Base-by-base conservation (phyloP, 2,888 invertebrate species). In the Mythimna lalbum region DNA sequence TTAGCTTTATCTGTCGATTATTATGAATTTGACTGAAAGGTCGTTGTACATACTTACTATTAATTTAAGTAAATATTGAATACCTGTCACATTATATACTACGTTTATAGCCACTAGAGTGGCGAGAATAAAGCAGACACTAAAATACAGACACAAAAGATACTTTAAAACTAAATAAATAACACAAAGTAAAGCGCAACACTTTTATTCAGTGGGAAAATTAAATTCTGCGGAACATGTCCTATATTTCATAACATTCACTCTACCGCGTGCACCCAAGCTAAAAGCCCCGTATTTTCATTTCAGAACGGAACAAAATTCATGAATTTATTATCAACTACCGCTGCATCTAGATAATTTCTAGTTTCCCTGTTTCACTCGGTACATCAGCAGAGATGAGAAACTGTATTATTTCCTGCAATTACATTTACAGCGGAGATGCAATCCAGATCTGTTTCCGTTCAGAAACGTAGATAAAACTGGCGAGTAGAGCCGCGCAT, bases 401-500 rank as follows among this genome's bases (percentile, higher is more conserved):
- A 84, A 79, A 82, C 86, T 78, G 86, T 89, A 84, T 87, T 88
- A 88, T 89, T 85, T 87, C 86, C 83, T 85, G 84, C 87, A 84
- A 89, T 90, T 88, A 87, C 86, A 90, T 86, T 87, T 87, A 86
- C 88, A 86, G 87, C 89, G 85, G 89, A 88, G 90, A 90, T 89
- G 87, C 80, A 87, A 87, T 87, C 85, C 81, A 86, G 87, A 90
- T 88, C 80, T 83, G 86, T 89, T 90, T 90, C 90, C 88, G 90
- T 85, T 88, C 82, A 88, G 85, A 87, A 88, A 86, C 83, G 83
- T 85, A 85, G 88, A 87, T 88, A 83, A 86, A 80, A 87, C 76
- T 72, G 52, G 9, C 63, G 53, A 63, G 65, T 59, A 47, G 49
- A 59, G 68, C 81, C 80, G 81, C 81, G 73, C 64, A 61, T 68